phyloP scores from a whole-genome alignment of 1,140 invertebrate genomes.

The Cataglyphis hispanica region DNA sequence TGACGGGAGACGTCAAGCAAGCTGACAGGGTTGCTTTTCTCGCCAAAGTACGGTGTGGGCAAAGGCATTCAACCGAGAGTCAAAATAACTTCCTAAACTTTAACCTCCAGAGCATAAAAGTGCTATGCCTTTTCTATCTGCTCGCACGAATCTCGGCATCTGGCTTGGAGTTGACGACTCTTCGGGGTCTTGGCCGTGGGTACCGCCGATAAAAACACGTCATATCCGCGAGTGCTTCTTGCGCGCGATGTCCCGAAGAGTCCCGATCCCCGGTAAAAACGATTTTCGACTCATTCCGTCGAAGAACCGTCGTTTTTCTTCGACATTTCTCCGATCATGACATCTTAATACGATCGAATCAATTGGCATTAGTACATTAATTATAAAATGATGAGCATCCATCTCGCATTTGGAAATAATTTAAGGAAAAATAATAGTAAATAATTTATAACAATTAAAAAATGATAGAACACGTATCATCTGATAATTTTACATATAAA shows the following conservation, averaged over 20 bases:
- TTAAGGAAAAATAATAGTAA: not conserved
- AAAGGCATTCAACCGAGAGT: constrained; percentile 75
- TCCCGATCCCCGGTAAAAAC: constrained; percentile 62
- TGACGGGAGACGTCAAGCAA: constrained; percentile 80
- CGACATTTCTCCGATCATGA: not conserved
- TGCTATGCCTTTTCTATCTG: constrained; percentile 79
- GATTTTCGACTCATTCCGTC: constrained; percentile 19
- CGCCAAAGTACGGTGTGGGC: constrained; percentile 35
- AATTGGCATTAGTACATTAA: not conserved
- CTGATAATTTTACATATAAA: not conserved
- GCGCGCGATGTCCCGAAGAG: constrained; percentile 16
- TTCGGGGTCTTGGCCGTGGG: constrained; percentile 28
- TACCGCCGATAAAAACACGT: constrained; percentile 77
- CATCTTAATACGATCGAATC: constrained; percentile 30
- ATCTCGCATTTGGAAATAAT: not conserved
- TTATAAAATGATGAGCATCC: not conserved
- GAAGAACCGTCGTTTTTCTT: constrained; percentile 1
- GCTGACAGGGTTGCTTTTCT: constrained; percentile 70
- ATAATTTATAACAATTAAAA: not conserved
- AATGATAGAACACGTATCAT: too few species aligned
- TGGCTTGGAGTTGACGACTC: constrained; percentile 69
- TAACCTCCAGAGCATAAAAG: constrained; percentile 82
- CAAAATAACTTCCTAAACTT: constrained; percentile 84
- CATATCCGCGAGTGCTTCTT: constrained; percentile 75
- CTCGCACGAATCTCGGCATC: constrained; percentile 72